Base-by-base conservation (phyloP, 2,797 vertebrate genomes). In the Arremon aurantiirostris region DNA sequence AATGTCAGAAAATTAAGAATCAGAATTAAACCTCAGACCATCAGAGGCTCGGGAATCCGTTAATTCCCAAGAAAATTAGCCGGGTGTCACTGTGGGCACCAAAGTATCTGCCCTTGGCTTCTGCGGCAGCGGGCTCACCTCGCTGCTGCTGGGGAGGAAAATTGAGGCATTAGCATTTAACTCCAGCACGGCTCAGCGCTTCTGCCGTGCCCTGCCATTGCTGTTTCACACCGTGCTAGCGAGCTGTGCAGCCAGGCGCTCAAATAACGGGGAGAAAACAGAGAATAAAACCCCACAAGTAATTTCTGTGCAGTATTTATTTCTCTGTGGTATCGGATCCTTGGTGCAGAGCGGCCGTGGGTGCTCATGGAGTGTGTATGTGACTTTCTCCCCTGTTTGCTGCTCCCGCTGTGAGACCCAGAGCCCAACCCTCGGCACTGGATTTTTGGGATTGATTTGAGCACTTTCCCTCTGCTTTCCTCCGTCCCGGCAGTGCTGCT, bases 401-500 rank as follows among this genome's bases (percentile, higher is more conserved):
- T 71, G 65, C 55, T 87, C 59, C 12, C 14, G 0, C 26, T 37
- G 50, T 1, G 12, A 81, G 27, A 83, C 10, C 14, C 61, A 35
- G 28, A 37, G 14, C 18, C 13, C 65, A 72, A 1, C 7, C 15
- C 66, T 9, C 0, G 1, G 35, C 28, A 18, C 0, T 9, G 32
- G 26, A 11, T 82, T 32, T 28, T 93, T 86, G 82, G 90, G 52
- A 15, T 3, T 5, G 32, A 7, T 52, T 52, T 14, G 50, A 23
- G 47, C 0, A 0, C 13, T 52, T 77, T 81, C 34, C 23, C 6
- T 49, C 12, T 49, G 35, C 11, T 60, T 30, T 28, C n/a, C 34
- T 35, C 35, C 0, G 0, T 24, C 41, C 69, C 1, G 0, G 61
- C 72, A 37, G n/a, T 1, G 77, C 61, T n/a, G 82, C 9, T 44